Conservation (phyloP, 1,140 invertebrate species). For the Lordiphosa stackelbergi region DNA sequence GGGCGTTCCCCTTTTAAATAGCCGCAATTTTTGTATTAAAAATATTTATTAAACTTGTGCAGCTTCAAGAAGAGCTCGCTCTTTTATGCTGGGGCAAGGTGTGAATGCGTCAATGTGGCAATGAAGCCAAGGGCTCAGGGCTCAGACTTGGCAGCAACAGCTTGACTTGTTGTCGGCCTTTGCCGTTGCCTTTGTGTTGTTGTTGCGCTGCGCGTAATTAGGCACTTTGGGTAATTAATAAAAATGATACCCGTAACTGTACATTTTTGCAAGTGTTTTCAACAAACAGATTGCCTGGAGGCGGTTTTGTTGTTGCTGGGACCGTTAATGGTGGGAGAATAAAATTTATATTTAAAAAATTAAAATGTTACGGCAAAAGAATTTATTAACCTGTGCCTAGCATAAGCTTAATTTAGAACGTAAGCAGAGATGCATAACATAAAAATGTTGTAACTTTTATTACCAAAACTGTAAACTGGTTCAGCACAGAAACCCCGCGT, state of each 20-base stretch:
- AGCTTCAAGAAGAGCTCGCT: slow-evolving; percentile 13
- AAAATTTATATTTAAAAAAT: too few relatives aligned
- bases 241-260: slow-evolving; percentile 44
- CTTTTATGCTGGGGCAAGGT: slow-evolving; percentile 31
- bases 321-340: too few relatives aligned
- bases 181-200: slow-evolving; percentile 3
- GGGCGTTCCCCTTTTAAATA: slow-evolving; percentile 57
- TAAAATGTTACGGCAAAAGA: too few relatives aligned
- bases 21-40: slow-evolving; percentile 65
- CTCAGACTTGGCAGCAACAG: slow-evolving; percentile 12
- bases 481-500: too few relatives aligned
- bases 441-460: too few relatives aligned
- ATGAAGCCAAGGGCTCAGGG: slow-evolving; percentile 36
- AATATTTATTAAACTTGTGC: slow-evolving; percentile 49
- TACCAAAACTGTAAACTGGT: too few relatives aligned
- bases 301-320: too few relatives aligned
- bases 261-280: slow-evolving; percentile 16
- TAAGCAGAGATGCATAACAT: too few relatives aligned
- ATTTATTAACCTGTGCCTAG: too few relatives aligned
- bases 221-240: slow-evolving; percentile 59
- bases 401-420: too few relatives aligned
- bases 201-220: slow-evolving; percentile 42
- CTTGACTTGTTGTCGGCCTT: slow-evolving; percentile 36
- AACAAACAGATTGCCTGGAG: neutral
- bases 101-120: slow-evolving; percentile 69